Base-by-base conservation (phyloP, 2,113 vertebrate species). In the Panurus biarmicus region DNA sequence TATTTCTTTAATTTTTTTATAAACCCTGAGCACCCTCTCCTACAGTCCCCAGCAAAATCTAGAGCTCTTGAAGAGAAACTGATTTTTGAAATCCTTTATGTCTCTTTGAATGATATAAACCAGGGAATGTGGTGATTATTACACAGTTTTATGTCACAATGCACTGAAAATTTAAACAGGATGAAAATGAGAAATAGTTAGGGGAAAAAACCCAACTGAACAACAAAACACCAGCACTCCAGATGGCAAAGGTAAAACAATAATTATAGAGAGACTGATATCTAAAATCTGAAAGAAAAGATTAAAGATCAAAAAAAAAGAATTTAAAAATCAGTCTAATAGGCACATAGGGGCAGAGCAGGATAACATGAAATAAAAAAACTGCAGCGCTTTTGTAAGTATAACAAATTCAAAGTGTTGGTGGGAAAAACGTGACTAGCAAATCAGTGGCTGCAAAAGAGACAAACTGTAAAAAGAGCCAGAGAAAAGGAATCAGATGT, bases 131-230 rank as follows among this genome's bases (percentile, higher is more conserved):
- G 0, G 21, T 83, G 58, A 58, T 85, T 92, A 85, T 79, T 89
- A 56, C 28, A 70, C 25, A 54, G 38, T 85, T 79, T 82, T 69
- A 87, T 93, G 22, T 28, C 50, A 70, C 33, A 83, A 12, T 47
- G 56, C 66, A 58, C 42, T 62, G 77, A 82, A 89, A 91, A 84
- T 78, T 78, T 91, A 23, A 77, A 54, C 6, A 76, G 6, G 13
- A 87, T 85, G 21, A 71, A 93, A 91, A 25, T 29, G 38, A 79
- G 56, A 78, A 85, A 66, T 11, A 23, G 6, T 45, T 42, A 7
- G 12, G 18, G 9, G 1, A 0, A 2, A 5, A 8, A 25, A 14
- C 8, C 14, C 60, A 20, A 2, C 7, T 0, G 5, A 64, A 61
- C 14, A 8, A 20, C 22, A 53, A 33, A 66, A 45, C 8, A 80